Evolutionary conservation across 1,140 invertebrate genomes (phyloP), one percentile per base, ranked within the genome.

Genomic region (Drosophila ohnishii): DNA sequence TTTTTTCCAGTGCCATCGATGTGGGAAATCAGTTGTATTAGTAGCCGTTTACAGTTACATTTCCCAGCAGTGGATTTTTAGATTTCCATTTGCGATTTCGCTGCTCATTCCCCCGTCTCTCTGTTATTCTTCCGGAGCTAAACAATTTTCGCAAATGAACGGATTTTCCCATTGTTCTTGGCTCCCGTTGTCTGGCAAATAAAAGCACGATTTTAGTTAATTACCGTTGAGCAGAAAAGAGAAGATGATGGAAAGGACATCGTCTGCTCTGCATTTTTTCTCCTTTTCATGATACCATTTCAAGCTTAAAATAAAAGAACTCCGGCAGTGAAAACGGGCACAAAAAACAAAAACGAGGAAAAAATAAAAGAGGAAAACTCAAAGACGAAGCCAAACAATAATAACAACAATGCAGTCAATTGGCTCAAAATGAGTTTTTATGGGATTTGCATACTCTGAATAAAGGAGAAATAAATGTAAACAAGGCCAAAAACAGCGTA

Each of bases 381-480:
- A 63, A 47, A 48, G 25, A 34, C 32, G 22, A 16, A 57, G 25
- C 61, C 42, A 22, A 58, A 65, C 32, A 60, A 51, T 47, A 76
- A 61, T 45, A 76, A 74, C 39, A 86, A 76, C 83, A 86, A 79
- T 75, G 83, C 75, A 75, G 71, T 80, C 83, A 87, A 87, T 88
- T 87, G 83, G 84, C 84, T 79, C 64, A 73, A 86, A 86, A 87
- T 87, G 76, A 88, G 84, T 88, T 88, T 88, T 88, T 88, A 88
- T 87, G 80, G 80, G 67, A 88, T 88, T 87, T 87, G 84, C 84
- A 88, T 87, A 74, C 69, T 74, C 69, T 84, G 80, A 88, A 88
- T 83, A 51, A 84, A n/a, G 55, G 73, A 67, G 34, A 55, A 55
- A 75, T 80, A 61, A 84, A 64, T 83, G 84, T 72, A 80, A 87